Evolutionary conservation across 2,888 invertebrate genomes (phyloP).

Genomic region (Drosophila nigritarsus): DNA sequence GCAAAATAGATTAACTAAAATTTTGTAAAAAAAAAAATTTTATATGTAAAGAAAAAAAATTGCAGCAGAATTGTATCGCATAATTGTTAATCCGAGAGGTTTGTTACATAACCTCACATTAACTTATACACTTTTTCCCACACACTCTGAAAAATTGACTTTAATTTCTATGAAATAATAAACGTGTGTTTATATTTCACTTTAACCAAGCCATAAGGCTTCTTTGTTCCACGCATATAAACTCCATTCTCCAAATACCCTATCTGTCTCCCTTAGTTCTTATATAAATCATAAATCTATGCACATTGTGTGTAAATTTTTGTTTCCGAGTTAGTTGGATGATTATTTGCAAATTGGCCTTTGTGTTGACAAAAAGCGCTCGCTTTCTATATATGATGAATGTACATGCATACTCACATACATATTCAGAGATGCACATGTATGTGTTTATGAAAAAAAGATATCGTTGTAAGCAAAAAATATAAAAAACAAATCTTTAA

Average conservation of each 20-base stretch:
- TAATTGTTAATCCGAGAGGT: conserved; percentile 19
- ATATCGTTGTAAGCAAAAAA: conserved; percentile 60
- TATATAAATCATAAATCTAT: conserved; percentile 22
- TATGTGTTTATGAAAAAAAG: conserved; percentile 31
- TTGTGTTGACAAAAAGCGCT: conserved; percentile 86
- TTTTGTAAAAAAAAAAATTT: conserved; percentile 14
- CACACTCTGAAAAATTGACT: conserved; percentile 28
- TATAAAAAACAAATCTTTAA: conserved; percentile 37
- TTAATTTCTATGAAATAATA: background rate
- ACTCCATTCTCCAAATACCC: conserved; percentile 15
- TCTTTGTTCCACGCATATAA: conserved; percentile 14
- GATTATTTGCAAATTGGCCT: conserved; percentile 86
- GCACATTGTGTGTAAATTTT: conserved; percentile 73
- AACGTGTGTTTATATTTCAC: conserved; percentile 1
- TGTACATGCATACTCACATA: conserved; percentile 30
- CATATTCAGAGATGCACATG: conserved; percentile 16
- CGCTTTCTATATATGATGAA: conserved; percentile 67
- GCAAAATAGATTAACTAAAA: background rate
- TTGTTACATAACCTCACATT: conserved; percentile 32
- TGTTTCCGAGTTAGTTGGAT: conserved; percentile 85
- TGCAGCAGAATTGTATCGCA: conserved; percentile 50
- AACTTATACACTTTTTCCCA: conserved; percentile 24
- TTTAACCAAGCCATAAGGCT: background rate
- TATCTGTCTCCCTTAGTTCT: conserved; percentile 24
- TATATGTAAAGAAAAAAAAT: conserved; percentile 28